Conservation (phyloP, 2,113 vertebrate species). For the Trogon melanurus region DNA sequence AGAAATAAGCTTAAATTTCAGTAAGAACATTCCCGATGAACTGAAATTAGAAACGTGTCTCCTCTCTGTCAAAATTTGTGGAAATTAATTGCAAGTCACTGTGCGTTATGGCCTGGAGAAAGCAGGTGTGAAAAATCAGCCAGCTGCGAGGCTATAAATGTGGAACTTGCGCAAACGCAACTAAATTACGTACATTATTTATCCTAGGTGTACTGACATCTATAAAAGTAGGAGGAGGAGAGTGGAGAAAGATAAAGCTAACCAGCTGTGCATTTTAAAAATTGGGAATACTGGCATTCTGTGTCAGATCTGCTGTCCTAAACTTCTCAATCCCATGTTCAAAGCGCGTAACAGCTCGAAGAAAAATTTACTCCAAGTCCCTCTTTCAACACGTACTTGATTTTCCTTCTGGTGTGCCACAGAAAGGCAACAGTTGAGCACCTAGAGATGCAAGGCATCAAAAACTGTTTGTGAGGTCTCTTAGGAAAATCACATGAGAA, state of each 20-base stretch:
- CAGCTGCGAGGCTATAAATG: neutral
- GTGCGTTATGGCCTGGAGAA: neutral
- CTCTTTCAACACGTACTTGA: neutral
- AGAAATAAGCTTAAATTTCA: neutral
- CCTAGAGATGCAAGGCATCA: neutral
- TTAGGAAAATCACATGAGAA: neutral
- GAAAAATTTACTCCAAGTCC: neutral
- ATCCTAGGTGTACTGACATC: neutral
- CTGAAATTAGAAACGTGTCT: neutral
- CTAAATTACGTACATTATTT: neutral
- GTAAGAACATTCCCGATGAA: neutral
- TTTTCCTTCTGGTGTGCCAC: neutral
- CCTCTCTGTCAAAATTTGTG: neutral
- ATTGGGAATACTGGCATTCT: neutral
- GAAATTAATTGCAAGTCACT: neutral
- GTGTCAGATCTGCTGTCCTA: neutral
- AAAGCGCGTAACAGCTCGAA: neutral
- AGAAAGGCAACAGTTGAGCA: neutral
- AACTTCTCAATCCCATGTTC: neutral
- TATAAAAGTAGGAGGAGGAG: neutral
- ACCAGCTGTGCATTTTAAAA: neutral
- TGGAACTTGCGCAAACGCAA: neutral
- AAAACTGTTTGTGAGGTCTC: neutral
- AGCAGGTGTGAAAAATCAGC: neutral
- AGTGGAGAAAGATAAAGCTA: neutral